Base-by-base conservation (phyloP, 2,888 invertebrate species). In the Cosmia trapezina region DNA sequence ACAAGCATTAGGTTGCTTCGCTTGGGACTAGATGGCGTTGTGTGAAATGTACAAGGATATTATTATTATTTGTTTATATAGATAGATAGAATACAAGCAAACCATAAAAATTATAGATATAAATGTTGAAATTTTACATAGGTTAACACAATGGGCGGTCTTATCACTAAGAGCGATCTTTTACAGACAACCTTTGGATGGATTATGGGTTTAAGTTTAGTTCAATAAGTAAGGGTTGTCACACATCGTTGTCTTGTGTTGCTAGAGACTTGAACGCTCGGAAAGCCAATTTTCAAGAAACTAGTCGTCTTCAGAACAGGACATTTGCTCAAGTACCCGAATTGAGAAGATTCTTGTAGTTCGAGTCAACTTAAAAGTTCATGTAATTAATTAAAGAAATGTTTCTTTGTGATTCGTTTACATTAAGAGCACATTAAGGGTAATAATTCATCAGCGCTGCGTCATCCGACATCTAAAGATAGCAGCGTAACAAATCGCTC, bases 391-490 rank as follows among this genome's bases (percentile, higher is more conserved):
- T 78, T n/a, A 54, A 53, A 63, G 6, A 45, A 57, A 67, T 56
- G 8, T 51, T 64, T 22, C 2, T 33, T 37, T 49, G 17, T 11
- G 33, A 71, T 22, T 45, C 17, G 43, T 22, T 69, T n/a, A 11
- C 5, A 1, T 17, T 47, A 22, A 53, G 17, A 62, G 47, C 14
- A 57, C 51, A 66, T 78, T 66, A 37, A 45, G 57, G 43, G 47
- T 66, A 60, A 54, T 67, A 68, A 83, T 75, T 74, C 51, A 78
- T 78, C 45, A 72, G 6, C 19, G 61, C 62, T 65, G 9, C 28
- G 37, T 81, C 66, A 71, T 71, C 47, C 19, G 59, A 62, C 62
- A 70, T 76, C 56, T 64, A 63, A 64, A 81, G 63, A 83, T 63
- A 79, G 41, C 59, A 53, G 5, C 19, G 37, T 81, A 70, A 73